A percentile compares a stretch with the other conserved stretches of the same genome.
These are phyloP conservation scores for Tachuris rubrigastra DNA, from an alignment of 2,113 vertebrate species.

Conservation along the genomic window DNA sequence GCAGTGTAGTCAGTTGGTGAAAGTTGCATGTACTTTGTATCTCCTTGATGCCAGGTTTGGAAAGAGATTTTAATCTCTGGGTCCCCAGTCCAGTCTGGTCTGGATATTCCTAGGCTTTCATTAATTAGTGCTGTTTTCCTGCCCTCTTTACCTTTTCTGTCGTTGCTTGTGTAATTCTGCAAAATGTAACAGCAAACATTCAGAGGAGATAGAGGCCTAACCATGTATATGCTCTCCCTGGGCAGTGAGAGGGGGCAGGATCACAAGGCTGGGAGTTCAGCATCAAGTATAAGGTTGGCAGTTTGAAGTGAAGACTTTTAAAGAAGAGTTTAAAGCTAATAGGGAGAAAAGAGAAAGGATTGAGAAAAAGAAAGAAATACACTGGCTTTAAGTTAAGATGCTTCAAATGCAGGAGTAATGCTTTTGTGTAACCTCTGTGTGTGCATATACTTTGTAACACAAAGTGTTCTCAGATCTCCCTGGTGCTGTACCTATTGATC, in stretches of 20 bases:
- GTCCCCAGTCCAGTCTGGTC: accelerated
- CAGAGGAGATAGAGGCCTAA: not conserved
- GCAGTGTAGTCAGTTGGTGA: accelerated
- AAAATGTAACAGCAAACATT: not conserved
- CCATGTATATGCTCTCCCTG: not conserved
- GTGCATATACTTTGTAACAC: not conserved
- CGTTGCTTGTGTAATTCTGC: not conserved
- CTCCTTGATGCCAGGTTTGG: not conserved
- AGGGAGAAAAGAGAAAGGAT: not conserved
- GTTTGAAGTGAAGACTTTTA: not conserved
- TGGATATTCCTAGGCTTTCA: not conserved
- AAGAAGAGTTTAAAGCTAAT: not conserved
- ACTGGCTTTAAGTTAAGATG: not conserved
- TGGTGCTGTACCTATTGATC: not conserved
- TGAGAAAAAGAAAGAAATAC: not conserved
- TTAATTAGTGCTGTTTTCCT: not conserved
- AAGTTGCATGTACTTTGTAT: not conserved
- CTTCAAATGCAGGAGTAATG: not conserved
- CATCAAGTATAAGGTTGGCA: not conserved
- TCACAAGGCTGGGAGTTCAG: not conserved
- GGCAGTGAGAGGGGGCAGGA: not conserved
- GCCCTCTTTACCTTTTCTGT: not conserved
- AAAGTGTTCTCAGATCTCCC: not conserved
- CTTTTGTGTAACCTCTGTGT: not conserved
- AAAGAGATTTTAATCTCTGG: not conserved